Evolutionary conservation across 2,797 vertebrate species (phyloP), one percentile per base, ranked within the genome.

Genomic region (Hoplostethus mediterraneus): DNA sequence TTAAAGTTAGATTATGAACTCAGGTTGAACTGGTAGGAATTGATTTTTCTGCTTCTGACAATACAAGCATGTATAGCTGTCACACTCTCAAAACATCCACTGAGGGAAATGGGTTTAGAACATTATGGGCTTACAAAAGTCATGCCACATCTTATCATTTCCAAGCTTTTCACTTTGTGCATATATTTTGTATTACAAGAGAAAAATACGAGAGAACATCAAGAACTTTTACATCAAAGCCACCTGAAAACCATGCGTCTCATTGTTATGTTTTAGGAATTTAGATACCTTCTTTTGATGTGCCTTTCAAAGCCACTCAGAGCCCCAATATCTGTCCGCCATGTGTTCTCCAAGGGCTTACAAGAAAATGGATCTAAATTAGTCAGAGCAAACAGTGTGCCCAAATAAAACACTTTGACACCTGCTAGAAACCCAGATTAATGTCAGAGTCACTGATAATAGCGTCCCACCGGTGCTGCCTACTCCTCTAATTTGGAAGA

Each of bases 161-260:
- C 42, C 70, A 56, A 49, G 42, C 80, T 44, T 58, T 52, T 82
- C 42, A 10, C 65, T 30, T 30, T 33, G 53, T 67, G 65, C 65
- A 79, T 80, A 80, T 74, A 81, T 85, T 88, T 91, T 90, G 72
- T 84, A 77, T 80, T 81, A 79, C 87, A 82, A 69, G 78, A 82
- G 63, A 74, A 56, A 71, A 79, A 75, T 71, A 58, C 25, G 54
- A 68, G 64, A 60, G 72, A 88, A 85, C 78, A 89, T 79, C 66
- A 78, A 79, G 77, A 87, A 79, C 88, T 81, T 75, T 85, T 68
- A 92, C 90, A 93, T 93, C 92, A 94, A 94, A 94, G 90, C 84
- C 16, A 45, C 36, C 63, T 49, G 40, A 59, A 88, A 89, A 89
- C 88, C 89, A 75, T 74, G 59, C 80, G 78, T 76, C 83, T 83